A percentile compares a stretch with the other conserved stretches of the same genome.
phyloP scores from a whole-genome alignment of 2,113 vertebrate genomes.

The Taxidea taxus region DNA sequence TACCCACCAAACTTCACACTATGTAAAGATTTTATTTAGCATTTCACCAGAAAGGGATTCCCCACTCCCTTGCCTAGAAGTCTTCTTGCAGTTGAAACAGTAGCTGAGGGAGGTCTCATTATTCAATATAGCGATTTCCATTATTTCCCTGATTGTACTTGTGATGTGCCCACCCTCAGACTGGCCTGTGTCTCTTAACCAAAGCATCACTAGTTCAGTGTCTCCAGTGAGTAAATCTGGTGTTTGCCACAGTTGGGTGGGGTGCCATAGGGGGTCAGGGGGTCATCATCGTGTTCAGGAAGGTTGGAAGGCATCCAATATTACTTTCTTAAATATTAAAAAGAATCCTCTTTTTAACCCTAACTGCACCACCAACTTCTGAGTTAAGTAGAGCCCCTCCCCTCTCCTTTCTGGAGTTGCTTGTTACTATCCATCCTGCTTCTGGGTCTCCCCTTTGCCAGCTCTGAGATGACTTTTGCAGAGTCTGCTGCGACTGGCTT shows the following conservation, averaged over 20 bases:
- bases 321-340: not conserved
- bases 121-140: not conserved
- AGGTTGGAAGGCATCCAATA: not conserved
- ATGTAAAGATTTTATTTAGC: not conserved
- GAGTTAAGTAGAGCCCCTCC: accelerated
- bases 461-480: no score
- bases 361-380: not conserved
- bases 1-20: not conserved
- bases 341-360: not conserved
- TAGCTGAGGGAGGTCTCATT: not conserved
- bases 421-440: not conserved
- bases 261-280: no score
- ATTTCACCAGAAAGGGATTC: not conserved
- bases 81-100: not conserved
- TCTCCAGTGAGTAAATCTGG: not conserved
- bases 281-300: not conserved
- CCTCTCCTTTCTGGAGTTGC: not conserved
- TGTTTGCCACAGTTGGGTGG: not conserved
- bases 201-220: not conserved
- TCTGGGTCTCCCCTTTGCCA: not conserved
- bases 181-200: not conserved
- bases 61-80: accelerated
- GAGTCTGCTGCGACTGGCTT: not conserved
- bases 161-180: not conserved
- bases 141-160: not conserved